A percentile compares a stretch with the other conserved stretches of the same genome.
These are phyloP conservation scores for Siderastrea radians DNA, from an alignment of 92 coral and sea anemone species.

Conservation along the genomic window DNA sequence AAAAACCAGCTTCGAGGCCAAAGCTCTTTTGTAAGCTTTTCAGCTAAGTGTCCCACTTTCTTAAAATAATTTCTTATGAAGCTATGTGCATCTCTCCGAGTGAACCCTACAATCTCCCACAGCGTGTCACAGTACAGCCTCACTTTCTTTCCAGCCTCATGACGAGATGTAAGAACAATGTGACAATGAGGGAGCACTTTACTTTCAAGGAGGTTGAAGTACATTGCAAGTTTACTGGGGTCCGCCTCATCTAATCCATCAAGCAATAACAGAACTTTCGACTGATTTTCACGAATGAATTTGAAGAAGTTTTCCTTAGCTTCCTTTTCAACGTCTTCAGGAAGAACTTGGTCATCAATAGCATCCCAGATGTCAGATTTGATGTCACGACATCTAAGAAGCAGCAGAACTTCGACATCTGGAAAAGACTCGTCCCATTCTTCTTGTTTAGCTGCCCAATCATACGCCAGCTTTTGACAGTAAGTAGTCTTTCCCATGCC, in stretches of 20 bases:
- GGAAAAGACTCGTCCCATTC: constrained; percentile 21
- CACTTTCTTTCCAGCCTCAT: constrained; percentile 44
- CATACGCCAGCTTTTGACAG: constrained; percentile 2
- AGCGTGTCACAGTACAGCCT: constrained; percentile 37
- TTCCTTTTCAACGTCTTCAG: constrained; percentile 34
- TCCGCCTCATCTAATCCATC: constrained; percentile 53
- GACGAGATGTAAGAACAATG: constrained; percentile 39
- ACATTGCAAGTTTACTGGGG: neutral
- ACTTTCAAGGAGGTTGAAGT: neutral
- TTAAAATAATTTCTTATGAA: constrained; percentile 38
- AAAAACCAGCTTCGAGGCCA: neutral
- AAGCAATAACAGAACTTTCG: constrained; percentile 33
- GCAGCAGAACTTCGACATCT: constrained; percentile 10
- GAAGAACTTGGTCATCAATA: constrained; percentile 36
- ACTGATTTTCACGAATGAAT: constrained; percentile 23
- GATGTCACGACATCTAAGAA: constrained; percentile 47
- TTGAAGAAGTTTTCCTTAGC: constrained; percentile 20
- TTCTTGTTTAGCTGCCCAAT: neutral
- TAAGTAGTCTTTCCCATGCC: neutral
- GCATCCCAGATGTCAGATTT: neutral
- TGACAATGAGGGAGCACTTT: constrained; percentile 27
- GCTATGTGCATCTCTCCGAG: constrained; percentile 5
- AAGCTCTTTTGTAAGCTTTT: neutral
- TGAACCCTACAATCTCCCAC: constrained; percentile 44
- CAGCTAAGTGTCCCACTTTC: neutral